A percentile compares a stretch with the other conserved stretches of the same genome.
phyloP scores from a whole-genome alignment of 2,113 vertebrate species.

The Azemiops feae region DNA sequence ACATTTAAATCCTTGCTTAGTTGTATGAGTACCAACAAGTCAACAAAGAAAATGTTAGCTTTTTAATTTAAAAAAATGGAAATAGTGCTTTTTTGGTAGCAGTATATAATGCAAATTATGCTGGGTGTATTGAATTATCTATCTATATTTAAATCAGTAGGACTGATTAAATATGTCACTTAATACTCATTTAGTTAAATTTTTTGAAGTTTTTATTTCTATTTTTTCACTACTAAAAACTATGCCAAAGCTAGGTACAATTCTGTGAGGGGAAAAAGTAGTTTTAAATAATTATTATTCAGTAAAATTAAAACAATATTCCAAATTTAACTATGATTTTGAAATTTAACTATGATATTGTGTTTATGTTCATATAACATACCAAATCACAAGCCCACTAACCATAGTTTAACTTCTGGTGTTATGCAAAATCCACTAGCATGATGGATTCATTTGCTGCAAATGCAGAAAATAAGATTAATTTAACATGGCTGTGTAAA shows the following conservation, averaged over 20 bases:
- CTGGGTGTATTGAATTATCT: not conserved
- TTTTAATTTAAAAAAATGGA: slow-evolving; percentile 12
- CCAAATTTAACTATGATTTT: not conserved
- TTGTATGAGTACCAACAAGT: not conserved
- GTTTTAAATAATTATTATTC: not conserved
- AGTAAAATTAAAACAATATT: not conserved
- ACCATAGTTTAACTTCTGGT: not conserved
- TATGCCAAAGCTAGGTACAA: not conserved
- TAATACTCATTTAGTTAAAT: not conserved
- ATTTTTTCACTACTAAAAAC: not conserved
- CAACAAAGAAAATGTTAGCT: slow-evolving; percentile 13
- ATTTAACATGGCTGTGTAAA: not conserved
- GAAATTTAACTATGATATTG: not conserved
- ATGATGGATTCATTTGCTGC: not conserved
- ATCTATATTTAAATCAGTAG: not conserved
- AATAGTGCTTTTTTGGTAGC: slow-evolving; percentile 5
- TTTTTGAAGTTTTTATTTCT: not conserved
- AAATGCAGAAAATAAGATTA: not conserved
- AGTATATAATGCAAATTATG: not conserved
- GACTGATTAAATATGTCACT: not conserved
- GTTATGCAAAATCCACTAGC: not conserved
- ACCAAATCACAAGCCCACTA: not conserved
- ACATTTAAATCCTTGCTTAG: not conserved
- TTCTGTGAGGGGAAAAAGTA: not conserved
- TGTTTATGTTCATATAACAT: not conserved